Percentiles rank a stretch among this genome's conserved stretches.
Evolutionary conservation across 2,113 vertebrate species (phyloP).

Genomic region (Passerina amoena): DNA sequence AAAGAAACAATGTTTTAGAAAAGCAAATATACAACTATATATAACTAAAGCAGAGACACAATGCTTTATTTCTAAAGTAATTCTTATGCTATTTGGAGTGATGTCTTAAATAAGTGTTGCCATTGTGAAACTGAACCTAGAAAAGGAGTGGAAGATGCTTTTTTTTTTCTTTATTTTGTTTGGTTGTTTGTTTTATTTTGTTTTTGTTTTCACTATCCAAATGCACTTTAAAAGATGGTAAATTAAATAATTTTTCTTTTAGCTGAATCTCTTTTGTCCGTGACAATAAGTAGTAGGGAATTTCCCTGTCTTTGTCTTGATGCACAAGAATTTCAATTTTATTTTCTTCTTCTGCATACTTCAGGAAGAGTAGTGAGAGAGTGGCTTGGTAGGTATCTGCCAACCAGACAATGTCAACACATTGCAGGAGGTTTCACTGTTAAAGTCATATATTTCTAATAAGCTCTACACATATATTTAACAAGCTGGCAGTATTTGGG

Average conservation of each 20-base stretch:
- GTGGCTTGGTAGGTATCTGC: neutral
- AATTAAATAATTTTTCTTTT: neutral
- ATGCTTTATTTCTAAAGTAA: neutral
- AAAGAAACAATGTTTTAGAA: neutral
- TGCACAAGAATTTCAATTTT: neutral
- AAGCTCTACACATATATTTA: neutral
- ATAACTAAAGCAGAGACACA: neutral
- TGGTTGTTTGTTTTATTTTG: neutral
- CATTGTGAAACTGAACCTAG: neutral
- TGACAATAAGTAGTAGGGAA: neutral
- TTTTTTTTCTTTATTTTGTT: neutral
- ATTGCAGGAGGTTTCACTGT: neutral
- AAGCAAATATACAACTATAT: neutral
- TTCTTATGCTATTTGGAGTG: neutral
- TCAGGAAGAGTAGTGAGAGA: neutral
- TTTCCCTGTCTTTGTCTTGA: neutral
- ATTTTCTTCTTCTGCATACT: neutral
- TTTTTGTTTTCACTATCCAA: neutral
- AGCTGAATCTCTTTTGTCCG: neutral
- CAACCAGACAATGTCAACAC: neutral
- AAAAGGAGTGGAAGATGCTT: neutral
- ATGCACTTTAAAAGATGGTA: neutral
- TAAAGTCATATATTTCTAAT: neutral
- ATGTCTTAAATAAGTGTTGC: neutral
- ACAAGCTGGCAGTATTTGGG: neutral